Conservation (phyloP, 2,113 vertebrate genomes). For the Pteropus alecto region DNA sequence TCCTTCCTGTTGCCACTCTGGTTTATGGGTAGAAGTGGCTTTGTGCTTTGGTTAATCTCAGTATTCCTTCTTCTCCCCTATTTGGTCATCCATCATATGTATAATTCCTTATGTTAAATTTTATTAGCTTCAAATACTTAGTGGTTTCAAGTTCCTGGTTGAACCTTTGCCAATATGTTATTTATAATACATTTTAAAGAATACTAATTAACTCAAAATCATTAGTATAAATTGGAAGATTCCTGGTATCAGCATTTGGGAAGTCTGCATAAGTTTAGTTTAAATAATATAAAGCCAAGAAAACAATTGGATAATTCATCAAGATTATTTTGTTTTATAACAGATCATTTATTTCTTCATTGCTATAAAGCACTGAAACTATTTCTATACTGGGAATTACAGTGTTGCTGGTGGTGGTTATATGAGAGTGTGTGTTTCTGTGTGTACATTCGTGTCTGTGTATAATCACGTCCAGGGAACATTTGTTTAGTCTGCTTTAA, state of each 20-base stretch:
- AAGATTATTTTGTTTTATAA: background rate
- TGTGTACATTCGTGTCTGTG: background rate
- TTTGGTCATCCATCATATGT: background rate
- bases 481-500: conserved; percentile 46
- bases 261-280: background rate
- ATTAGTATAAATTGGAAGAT: background rate
- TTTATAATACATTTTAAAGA: background rate
- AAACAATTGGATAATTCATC: background rate
- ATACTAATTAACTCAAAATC: background rate
- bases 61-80: background rate
- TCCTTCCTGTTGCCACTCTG: background rate
- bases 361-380: background rate
- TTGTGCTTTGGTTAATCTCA: background rate
- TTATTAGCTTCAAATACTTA: background rate
- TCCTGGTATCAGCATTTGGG: background rate
- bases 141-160: background rate
- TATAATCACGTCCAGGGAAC: background rate
- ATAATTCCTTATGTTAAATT: background rate
- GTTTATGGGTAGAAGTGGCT: background rate
- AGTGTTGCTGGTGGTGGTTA: background rate
- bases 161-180: background rate
- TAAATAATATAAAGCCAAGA: background rate
- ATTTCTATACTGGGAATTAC: background rate
- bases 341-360: conserved; percentile 5
- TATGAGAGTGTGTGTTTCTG: background rate